Base-by-base conservation (phyloP, 2,888 invertebrate genomes). In the Cryptus armator region DNA sequence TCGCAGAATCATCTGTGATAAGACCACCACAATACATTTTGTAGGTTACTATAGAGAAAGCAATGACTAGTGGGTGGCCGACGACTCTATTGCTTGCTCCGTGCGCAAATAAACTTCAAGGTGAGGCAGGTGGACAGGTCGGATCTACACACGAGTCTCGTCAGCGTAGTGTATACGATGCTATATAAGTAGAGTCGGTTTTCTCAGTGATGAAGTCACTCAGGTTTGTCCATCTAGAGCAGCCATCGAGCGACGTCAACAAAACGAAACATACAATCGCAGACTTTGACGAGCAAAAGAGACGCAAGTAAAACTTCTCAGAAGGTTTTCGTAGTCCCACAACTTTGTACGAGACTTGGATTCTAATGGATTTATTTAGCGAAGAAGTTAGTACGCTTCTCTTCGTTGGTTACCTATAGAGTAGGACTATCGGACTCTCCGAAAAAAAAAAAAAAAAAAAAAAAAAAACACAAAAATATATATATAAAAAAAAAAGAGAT, bases 301-400 rank as follows among this genome's bases (percentile, higher is more conserved):
- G 53, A 71, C 53, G 66, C 43, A 32, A 59, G 68, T 51, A 67
- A 82, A 75, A 79, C 66, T 79, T 82, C 85, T 79, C 66, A 64
- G 81, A 85, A 82, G 70, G 71, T 79, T 85, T 82, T 75, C 79
- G 81, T 75, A 56, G 19, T 68, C 68, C 14, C 48, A 32, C n/a
- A 81, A 80, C 80, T 78, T 68, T 75, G 82, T 66, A 88, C 87
- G 86, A 84, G 87, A 86, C 86, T 83, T 62, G 82, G 86, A 84
- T 88, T 86, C 88, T 88, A 89, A 89, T 89, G 87, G 84, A 85
- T 83, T 81, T 71, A 79, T 82, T 85, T 79, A 78, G 79, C 78
- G 16, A 59, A 51, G 74, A 78, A 81, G 76, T 78, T 77, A 70
- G 77, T 68, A 74, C 51, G 66, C 51, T 10, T 48, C 51, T n/a